Conservation (phyloP, 1,140 invertebrate species). For the Polypedilum pembai region DNA sequence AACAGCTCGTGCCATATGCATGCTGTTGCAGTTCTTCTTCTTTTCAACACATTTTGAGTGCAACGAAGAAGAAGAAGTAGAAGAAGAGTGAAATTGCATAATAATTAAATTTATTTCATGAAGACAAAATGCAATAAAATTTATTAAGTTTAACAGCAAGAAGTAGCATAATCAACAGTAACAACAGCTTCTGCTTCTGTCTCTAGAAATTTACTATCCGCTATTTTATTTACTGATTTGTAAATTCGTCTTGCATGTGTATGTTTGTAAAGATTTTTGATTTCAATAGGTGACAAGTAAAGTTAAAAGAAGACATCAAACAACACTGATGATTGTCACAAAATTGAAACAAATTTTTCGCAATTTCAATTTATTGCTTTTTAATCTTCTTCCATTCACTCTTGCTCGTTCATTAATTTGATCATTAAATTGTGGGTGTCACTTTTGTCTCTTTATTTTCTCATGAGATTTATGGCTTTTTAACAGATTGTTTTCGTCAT, state of each 20-base stretch:
- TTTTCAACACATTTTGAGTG: neutral
- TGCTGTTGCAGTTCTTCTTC: neutral
- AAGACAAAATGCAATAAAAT: neutral
- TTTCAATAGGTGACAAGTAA: neutral
- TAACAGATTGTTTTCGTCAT: neutral
- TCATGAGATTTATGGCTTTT: slow-evolving; percentile 6
- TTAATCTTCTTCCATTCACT: neutral
- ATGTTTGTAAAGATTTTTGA: neutral
- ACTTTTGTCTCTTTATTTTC: neutral
- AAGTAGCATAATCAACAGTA: neutral
- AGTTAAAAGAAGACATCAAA: neutral
- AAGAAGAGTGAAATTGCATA: neutral
- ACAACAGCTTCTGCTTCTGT: neutral
- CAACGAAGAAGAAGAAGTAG: neutral
- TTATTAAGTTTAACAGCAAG: neutral
- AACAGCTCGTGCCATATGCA: slow-evolving; percentile 8
- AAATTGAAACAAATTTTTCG: slow-evolving; percentile 3
- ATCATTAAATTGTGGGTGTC: neutral
- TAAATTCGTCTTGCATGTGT: neutral
- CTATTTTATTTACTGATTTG: neutral
- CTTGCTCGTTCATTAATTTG: neutral
- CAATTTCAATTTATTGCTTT: slow-evolving; percentile 6
- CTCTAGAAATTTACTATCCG: neutral
- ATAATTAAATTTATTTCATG: neutral
- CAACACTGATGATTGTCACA: neutral